Evolutionary conservation across 2,113 vertebrate species (phyloP).

Genomic region (Lepisosteus oculatus): DNA sequence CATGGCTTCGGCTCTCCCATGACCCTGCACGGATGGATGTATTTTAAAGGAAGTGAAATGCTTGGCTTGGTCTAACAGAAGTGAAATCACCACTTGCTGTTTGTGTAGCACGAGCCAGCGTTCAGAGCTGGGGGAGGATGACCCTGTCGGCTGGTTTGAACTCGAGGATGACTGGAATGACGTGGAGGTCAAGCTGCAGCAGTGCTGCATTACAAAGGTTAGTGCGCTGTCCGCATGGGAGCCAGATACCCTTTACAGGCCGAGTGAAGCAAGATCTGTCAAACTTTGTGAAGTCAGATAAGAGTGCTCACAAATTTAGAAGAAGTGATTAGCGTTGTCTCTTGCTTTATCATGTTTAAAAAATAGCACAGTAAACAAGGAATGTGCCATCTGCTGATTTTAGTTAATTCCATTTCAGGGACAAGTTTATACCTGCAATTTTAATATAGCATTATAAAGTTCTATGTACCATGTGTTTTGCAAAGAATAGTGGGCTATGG

Average conservation of each 20-base stretch:
- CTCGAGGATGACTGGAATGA: constrained; percentile 96
- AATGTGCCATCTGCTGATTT: no score
- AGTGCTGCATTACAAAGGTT: constrained; percentile 83
- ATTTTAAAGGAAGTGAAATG: no score
- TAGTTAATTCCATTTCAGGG: no score
- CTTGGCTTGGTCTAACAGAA: background rate
- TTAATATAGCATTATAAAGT: no score
- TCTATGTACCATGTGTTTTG: no score
- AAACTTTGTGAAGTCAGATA: no score
- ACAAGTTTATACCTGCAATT: no score
- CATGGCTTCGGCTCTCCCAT: no score
- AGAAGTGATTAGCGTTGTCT: background rate
- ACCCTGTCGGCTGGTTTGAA: constrained; percentile 95
- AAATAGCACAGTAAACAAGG: no score
- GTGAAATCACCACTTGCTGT: constrained; percentile 20
- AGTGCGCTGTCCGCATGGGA: constrained; percentile 11
- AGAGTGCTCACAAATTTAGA: background rate
- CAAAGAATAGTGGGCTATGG: background rate
- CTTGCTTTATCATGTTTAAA: no score
- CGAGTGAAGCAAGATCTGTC: background rate
- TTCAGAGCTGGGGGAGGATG: constrained; percentile 72
- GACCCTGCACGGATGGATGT: no score
- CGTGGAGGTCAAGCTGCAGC: constrained; percentile 86
- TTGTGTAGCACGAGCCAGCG: constrained; percentile 37
- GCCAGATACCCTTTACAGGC: background rate